Conservation (phyloP, 2,888 invertebrate species). For the Melanostoma mellinum region DNA sequence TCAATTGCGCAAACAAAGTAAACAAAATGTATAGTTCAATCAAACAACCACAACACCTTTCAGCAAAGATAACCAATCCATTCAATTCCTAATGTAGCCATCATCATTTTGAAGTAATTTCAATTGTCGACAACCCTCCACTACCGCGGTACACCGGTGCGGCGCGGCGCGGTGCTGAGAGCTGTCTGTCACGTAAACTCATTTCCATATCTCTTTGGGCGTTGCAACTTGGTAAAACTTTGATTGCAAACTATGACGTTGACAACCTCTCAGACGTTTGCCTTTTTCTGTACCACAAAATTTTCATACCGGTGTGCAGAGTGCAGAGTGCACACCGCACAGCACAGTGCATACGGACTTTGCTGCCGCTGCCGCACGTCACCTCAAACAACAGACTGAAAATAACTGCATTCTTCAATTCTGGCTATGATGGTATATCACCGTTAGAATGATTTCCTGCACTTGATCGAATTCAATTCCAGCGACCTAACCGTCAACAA, state of each 20-base stretch:
- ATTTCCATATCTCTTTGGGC: slow-evolving; percentile 41
- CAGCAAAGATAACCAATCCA: neutral
- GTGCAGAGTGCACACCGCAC: neutral
- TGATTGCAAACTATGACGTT: slow-evolving; percentile 54
- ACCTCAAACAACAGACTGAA: slow-evolving; percentile 31
- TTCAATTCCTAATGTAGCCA: neutral
- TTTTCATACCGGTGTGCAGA: neutral
- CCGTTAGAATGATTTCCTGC: slow-evolving; percentile 73
- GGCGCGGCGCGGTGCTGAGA: neutral
- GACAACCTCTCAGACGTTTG: slow-evolving; percentile 38
- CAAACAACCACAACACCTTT: neutral
- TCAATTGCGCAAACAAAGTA: too few species aligned
- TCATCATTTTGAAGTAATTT: slow-evolving; percentile 3
- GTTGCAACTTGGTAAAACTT: slow-evolving; percentile 43
- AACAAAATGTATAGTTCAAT: too few species aligned
- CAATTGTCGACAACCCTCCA: neutral
- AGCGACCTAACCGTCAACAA: slow-evolving; percentile 55
- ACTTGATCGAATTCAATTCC: slow-evolving; percentile 71
- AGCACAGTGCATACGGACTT: slow-evolving; percentile 5
- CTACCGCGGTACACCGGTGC: neutral
- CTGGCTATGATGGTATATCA: slow-evolving; percentile 52
- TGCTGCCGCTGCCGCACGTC: neutral
- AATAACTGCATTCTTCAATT: slow-evolving; percentile 55
- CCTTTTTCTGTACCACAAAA: slow-evolving; percentile 9
- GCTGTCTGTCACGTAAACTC: slow-evolving; percentile 34